Conservation (phyloP, 2,888 invertebrate species). For the Gastracanthus pulcherrimus region DNA sequence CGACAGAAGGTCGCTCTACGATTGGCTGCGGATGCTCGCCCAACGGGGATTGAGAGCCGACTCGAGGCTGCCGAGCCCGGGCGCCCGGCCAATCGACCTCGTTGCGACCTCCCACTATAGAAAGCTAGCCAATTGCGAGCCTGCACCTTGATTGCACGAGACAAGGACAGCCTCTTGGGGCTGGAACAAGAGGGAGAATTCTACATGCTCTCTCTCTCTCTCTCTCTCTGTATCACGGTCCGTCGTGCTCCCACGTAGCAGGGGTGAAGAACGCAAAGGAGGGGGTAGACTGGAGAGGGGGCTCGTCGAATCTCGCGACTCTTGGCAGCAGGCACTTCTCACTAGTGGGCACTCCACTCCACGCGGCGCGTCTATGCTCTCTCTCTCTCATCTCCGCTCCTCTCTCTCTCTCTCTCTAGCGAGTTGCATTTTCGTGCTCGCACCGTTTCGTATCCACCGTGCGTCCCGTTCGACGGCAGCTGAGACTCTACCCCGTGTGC, state of each 20-base stretch:
- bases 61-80: background rate
- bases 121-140: slow-evolving; percentile 6
- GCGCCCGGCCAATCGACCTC: slow-evolving; percentile 24
- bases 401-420: too few species aligned
- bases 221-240: background rate
- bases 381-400: too few species aligned
- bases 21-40: background rate
- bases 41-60: background rate
- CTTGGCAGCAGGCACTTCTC: slow-evolving; percentile 77
- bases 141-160: background rate
- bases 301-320: slow-evolving; percentile 76
- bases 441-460: background rate
- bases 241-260: too few species aligned
- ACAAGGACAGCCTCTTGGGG: background rate
- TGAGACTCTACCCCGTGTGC: background rate
- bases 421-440: background rate
- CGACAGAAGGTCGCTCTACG: background rate
- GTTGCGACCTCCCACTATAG: background rate
- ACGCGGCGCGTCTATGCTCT: slow-evolving; percentile 75
- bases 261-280: too few species aligned
- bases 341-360: slow-evolving; percentile 77
- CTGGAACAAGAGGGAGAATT: background rate
- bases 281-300: too few species aligned
- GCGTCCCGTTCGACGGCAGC: slow-evolving; percentile 8
- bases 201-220: background rate